A percentile compares a stretch with the other conserved stretches of the same genome.
Conservation (phyloP, 2,113 vertebrate species). For the Oxyruncus cristatus region DNA sequence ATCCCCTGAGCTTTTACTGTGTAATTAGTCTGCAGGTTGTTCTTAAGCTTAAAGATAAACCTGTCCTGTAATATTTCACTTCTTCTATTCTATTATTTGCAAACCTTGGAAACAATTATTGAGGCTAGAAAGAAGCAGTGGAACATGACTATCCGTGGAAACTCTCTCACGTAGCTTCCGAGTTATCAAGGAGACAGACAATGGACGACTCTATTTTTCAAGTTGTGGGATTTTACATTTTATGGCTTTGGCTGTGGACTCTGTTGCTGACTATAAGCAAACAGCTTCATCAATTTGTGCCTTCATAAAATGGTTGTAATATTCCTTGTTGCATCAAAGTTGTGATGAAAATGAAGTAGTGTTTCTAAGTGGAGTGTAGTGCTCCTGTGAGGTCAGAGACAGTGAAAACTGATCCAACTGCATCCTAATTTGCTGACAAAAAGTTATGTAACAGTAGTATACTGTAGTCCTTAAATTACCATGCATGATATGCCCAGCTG, state of each 20-base stretch:
- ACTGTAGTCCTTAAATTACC: background rate
- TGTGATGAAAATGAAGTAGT: background rate
- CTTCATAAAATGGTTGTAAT: background rate
- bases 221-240: background rate
- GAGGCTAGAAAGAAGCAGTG: background rate
- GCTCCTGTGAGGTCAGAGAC: background rate
- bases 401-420: background rate
- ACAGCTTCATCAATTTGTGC: background rate
- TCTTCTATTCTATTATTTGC: background rate
- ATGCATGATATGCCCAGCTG: fast-evolving
- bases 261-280: background rate
- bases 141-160: background rate
- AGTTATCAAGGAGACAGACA: background rate
- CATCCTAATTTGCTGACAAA: background rate
- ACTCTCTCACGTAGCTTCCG: background rate
- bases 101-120: background rate
- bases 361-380: background rate
- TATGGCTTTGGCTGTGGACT: background rate
- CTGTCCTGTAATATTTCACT: background rate
- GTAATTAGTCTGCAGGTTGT: background rate
- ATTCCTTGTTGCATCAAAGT: background rate
- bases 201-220: background rate
- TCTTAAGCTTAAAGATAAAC: background rate
- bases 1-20: background rate
- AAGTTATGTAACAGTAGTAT: background rate